Percentiles rank a stretch among this genome's conserved stretches.
Conservation (phyloP, 2,797 vertebrate species). For the Pelodytes ibericus region DNA sequence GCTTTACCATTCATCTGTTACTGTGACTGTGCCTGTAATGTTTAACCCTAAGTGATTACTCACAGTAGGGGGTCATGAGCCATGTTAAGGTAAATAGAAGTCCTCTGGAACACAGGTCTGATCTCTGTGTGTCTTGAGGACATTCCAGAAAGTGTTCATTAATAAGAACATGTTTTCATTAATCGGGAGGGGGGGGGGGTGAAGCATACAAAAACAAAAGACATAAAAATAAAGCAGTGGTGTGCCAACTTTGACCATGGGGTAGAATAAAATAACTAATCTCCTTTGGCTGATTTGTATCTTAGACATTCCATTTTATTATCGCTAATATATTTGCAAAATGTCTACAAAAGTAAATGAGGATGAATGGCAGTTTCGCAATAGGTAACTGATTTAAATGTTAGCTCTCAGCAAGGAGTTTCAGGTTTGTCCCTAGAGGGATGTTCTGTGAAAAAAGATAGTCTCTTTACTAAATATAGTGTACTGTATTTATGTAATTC, state of each 20-base stretch:
- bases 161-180: slow-evolving; percentile 15
- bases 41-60: slow-evolving; percentile 36
- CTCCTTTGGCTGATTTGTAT: neutral
- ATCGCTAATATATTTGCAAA: no score
- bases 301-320: neutral
- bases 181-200: no score
- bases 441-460: no score
- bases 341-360: no score
- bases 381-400: no score
- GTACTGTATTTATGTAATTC: no score
- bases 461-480: no score
- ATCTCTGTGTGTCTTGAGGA: slow-evolving; percentile 48
- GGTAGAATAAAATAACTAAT: neutral
- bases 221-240: neutral
- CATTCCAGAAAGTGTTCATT: slow-evolving; percentile 43
- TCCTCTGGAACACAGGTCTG: slow-evolving; percentile 22
- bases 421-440: no score
- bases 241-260: no score
- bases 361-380: no score
- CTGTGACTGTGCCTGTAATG: slow-evolving; percentile 9
- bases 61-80: slow-evolving; percentile 38
- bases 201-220: slow-evolving; percentile 1
- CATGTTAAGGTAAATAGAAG: slow-evolving; percentile 12
- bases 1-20: neutral
- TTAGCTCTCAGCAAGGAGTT: no score